Evolutionary conservation across 1,140 invertebrate genomes (phyloP), one percentile per base, ranked within the genome.

Genomic region (Cardiocondyla obscurior): DNA sequence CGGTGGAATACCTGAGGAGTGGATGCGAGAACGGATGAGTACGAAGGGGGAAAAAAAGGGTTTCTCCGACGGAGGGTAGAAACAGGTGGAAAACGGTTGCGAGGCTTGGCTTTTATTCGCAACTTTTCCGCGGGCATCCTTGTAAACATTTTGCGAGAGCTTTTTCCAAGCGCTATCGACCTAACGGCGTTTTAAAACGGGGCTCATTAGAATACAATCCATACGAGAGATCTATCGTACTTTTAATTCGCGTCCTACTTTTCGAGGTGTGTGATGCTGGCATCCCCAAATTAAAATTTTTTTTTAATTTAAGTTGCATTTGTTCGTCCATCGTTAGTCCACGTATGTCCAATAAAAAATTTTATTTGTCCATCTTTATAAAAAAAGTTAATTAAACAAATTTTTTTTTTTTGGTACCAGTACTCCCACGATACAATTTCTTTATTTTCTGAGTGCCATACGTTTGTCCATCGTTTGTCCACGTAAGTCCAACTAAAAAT

Each of bases 31-130:
- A 25, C 39, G 28, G 22, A 33, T 39, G 36, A 65, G 30, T 46
- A 12, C 3, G 51, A 33, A 25, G 2, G 36, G 4, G 44, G 28
- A 39, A 28, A 39, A 42, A 14, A 33, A 30, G 55, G 14, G 51
- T 60, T 46, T n/a, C n/a, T n/a, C 30, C 49, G 57, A 65, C 42
- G 44, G 51, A 62, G 46, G 55, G 51, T 81, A 22, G 25, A 42
- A 44, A 62, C 44, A 74, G 67, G 70, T 82, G 25, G 84, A n/a
- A 19, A 85, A 51, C 58, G 30, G 12, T 22, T 14, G 39, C 39
- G 42, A 85, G 79, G 67, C 67, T 86, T 86, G 83, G 19, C 60
- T 85, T 67, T 82, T 74, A 60, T 65, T 73, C 60, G 58, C 39
- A 86, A 82, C 67, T 85, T 65, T n/a, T 39, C 33, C 46, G 42